Percentiles rank a stretch among this genome's conserved stretches.
Conservation (phyloP, 2,888 invertebrate genomes). For the Synergus umbraculus region DNA sequence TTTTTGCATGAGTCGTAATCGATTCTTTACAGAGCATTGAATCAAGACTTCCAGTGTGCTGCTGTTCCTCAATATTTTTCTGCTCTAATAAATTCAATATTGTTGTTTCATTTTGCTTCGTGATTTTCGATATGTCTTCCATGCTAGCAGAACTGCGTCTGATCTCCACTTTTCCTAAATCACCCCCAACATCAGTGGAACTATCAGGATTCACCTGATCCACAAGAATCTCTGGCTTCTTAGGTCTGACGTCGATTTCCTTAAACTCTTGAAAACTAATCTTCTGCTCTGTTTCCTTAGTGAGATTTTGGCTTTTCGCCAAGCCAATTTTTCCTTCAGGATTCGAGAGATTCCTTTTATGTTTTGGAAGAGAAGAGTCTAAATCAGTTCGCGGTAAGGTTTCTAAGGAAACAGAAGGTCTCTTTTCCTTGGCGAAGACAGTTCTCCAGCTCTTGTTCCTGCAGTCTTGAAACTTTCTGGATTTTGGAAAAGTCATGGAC, state of each 20-base stretch:
- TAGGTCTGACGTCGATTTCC: conserved; percentile 66
- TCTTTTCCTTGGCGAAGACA: conserved; percentile 73
- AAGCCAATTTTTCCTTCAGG: conserved; percentile 66
- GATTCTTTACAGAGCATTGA: conserved; percentile 74
- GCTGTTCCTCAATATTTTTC: conserved; percentile 67
- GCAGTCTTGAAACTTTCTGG: conserved; percentile 69
- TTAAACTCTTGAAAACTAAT: conserved; percentile 63
- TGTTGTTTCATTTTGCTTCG: conserved; percentile 69
- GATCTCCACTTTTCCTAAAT: conserved; percentile 70
- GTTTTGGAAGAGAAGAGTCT: conserved; percentile 60
- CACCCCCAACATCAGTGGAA: conserved; percentile 61
- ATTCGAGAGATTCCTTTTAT: conserved; percentile 71
- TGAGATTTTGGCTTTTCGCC: conserved; percentile 42
- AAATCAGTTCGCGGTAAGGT: conserved; percentile 62
- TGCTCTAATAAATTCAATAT: conserved; percentile 67
- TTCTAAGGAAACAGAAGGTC: conserved; percentile 73
- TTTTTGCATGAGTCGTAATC: conserved; percentile 59
- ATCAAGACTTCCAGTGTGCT: conserved; percentile 73
- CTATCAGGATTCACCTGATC: conserved; percentile 63
- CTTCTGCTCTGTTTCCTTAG: conserved; percentile 50
- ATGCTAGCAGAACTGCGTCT: conserved; percentile 75
- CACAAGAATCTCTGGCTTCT: conserved; percentile 69
- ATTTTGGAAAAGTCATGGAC: conserved; percentile 74
- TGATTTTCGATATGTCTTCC: conserved; percentile 75
- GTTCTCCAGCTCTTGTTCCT: conserved; percentile 73